phyloP scores from a whole-genome alignment of 2,888 invertebrate genomes.

The Phrixothrix hirtus region DNA sequence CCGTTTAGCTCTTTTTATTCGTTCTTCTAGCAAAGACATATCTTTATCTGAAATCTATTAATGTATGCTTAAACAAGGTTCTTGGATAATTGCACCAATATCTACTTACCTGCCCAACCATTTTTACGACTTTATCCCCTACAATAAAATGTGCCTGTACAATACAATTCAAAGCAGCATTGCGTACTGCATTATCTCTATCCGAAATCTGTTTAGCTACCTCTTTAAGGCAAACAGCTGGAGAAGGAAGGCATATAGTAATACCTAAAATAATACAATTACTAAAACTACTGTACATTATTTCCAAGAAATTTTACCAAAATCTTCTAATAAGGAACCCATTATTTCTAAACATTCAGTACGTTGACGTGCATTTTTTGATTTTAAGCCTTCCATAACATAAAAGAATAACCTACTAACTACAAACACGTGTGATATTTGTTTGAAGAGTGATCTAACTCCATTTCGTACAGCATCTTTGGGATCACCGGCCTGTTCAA shows the following conservation, averaged over 20 bases:
- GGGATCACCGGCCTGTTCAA: slow-evolving; percentile 82
- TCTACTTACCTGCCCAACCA: slow-evolving; percentile 78
- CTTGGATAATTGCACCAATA: not conserved
- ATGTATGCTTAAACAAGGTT: slow-evolving; percentile 6
- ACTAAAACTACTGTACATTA: not conserved
- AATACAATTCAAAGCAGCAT: slow-evolving; percentile 92
- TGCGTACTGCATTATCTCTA: slow-evolving; percentile 92
- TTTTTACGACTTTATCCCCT: slow-evolving; percentile 89
- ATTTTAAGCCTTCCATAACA: slow-evolving; percentile 93
- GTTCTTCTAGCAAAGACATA: slow-evolving; percentile 88
- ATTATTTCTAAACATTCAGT: slow-evolving; percentile 95
- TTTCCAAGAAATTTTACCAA: slow-evolving; percentile 59
- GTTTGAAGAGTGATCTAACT: slow-evolving; percentile 82
- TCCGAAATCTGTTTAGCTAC: slow-evolving; percentile 95
- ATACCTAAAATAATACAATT: slow-evolving; percentile 52
- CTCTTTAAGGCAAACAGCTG: slow-evolving; percentile 80
- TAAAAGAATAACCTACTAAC: slow-evolving; percentile 87
- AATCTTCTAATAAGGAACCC: slow-evolving; percentile 80
- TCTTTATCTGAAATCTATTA: slow-evolving; percentile 89
- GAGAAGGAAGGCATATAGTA: slow-evolving; percentile 79
- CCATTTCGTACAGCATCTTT: slow-evolving; percentile 93
- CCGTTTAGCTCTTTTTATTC: slow-evolving; percentile 88
- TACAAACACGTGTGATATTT: slow-evolving; percentile 84
- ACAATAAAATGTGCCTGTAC: slow-evolving; percentile 88
- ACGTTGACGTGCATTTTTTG: slow-evolving; percentile 94